Base-by-base conservation (phyloP, 2,888 invertebrate genomes). In the Suillia variegata region DNA sequence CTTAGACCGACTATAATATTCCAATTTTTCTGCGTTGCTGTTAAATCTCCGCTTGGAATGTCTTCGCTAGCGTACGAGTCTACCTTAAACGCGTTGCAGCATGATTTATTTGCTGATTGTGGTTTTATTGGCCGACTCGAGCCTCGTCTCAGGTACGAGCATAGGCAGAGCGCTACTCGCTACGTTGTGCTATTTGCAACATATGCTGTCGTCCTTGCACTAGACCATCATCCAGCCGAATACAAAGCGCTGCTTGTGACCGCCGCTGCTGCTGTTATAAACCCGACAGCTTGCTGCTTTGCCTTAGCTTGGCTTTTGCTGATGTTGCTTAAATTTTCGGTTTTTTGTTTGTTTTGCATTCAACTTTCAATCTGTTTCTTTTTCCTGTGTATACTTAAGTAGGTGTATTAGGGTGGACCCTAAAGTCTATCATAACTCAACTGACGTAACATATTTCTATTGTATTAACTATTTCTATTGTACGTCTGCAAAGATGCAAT, bases 31-130 rank as follows among this genome's bases (percentile, higher is more conserved):
- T n/a, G n/a, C n/a, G n/a, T n/a, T n/a, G n/a, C n/a, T n/a, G n/a
- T 31, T 12, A 31, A 12, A 31, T 31, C 52, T n/a, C 52, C 52
- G 34, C 34, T 18, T 33, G 17, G 52, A n/a, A 21, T n/a, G 38
- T 20, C 34, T 31, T 31, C 31, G 31, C 31, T 8, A 8, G 31
- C 31, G 31, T 31, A 12, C 12, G 31, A 8, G 31, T 45, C n/a
- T 45, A 5, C 45, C n/a, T 45, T 45, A 10, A 45, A 18, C 12
- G 20, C 47, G 52, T 15, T 54, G 58, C 50, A 58, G 62, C 62
- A 62, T 64, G 64, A 64, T 64, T 64, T 64, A 64, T 64, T 58
- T 61, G 62, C 60, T 62, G 60, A 58, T 62, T 64, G 62, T 60
- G 64, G 55, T 58, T 59, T 57, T 55, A 54, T 50, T 60, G 60